Evolutionary conservation across 2,888 invertebrate species (phyloP), one percentile per base, ranked within the genome.

Genomic region (Conchocele bisecta): DNA sequence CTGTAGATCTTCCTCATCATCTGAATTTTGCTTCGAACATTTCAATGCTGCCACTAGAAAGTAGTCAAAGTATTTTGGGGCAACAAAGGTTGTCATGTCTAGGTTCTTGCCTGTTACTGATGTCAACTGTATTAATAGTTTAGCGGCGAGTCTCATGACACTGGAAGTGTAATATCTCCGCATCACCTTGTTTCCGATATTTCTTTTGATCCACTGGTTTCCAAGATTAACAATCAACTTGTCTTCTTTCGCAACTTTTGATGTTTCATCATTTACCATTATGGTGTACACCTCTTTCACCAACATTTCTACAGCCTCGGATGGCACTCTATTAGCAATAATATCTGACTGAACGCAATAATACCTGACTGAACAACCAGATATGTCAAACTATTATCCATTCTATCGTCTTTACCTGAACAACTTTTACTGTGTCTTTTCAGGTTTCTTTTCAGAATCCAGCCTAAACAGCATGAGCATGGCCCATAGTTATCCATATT

Each of bases 381-480:
- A n/a, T n/a, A n/a, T n/a, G n/a, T n/a, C n/a, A n/a, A n/a, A n/a
- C n/a, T n/a, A n/a, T n/a, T n/a, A n/a, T n/a, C n/a, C n/a, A n/a
- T n/a, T n/a, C n/a, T n/a, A n/a, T n/a, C 29, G 26, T 46, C 37
- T 15, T 15, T 33, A 39, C 22, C 22, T 33, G 51, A 15, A 29
- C 75, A 75, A 24, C n/a, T 11, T 20, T n/a, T 48, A 3, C 22
- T n/a, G 57, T 76, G 75, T 11, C 72, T 28, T 26, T 41, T 24
- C 3, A 75, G 24, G 11, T 48, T 50, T 15, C n/a, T 35, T 11
- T 50, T 13, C 11, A 48, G n/a, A 22, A 72, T 20, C 75, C 75
- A 75, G 9, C 60, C 71, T n/a, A 50, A 59, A 50, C 75, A 75
- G 22, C 11, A 11, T 33, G 75, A 72, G 65, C 75, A 75, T 35